These are phyloP conservation scores for Ferdinandea cuprea DNA, from an alignment of 2,888 invertebrate species.

Conservation along the genomic window DNA sequence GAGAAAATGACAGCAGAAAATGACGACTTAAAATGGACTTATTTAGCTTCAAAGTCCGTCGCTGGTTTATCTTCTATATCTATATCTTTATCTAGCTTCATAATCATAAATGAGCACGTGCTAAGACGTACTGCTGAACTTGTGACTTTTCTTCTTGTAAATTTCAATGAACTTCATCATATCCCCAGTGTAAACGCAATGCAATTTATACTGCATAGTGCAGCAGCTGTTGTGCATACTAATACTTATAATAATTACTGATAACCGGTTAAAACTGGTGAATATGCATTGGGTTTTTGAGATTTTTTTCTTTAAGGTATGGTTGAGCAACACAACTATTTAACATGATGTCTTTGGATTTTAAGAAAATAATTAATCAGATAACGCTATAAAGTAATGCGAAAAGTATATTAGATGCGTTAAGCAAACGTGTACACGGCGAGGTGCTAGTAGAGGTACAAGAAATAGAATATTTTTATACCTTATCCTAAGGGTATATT, in stretches of 20 bases:
- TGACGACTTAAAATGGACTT: constrained; percentile 7
- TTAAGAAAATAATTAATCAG: no score
- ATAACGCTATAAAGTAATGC: no score
- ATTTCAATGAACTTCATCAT: constrained; percentile 26
- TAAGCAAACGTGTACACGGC: no score
- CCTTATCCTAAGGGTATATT: no score
- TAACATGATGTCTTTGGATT: no score
- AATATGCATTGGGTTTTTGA: neutral
- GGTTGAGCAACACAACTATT: constrained; percentile 3
- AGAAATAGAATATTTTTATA: no score
- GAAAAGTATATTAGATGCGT: no score
- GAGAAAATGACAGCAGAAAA: constrained; percentile 4
- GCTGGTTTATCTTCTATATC: constrained; percentile 3
- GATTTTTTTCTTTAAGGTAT: neutral
- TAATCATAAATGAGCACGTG: constrained; percentile 19
- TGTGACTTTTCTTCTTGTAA: constrained; percentile 9
- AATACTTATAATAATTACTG: neutral
- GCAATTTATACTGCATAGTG: neutral
- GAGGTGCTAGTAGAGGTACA: no score
- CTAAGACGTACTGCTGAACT: neutral
- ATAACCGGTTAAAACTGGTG: constrained; percentile 27
- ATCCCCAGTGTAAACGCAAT: constrained; percentile 5
- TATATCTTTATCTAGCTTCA: neutral
- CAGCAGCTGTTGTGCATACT: constrained; percentile 22
- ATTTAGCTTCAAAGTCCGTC: neutral